Percentiles rank a stretch among this genome's conserved stretches.
These are phyloP conservation scores for Heterotilapia buettikoferi DNA, from an alignment of 2,113 vertebrate genomes.

Conservation along the genomic window DNA sequence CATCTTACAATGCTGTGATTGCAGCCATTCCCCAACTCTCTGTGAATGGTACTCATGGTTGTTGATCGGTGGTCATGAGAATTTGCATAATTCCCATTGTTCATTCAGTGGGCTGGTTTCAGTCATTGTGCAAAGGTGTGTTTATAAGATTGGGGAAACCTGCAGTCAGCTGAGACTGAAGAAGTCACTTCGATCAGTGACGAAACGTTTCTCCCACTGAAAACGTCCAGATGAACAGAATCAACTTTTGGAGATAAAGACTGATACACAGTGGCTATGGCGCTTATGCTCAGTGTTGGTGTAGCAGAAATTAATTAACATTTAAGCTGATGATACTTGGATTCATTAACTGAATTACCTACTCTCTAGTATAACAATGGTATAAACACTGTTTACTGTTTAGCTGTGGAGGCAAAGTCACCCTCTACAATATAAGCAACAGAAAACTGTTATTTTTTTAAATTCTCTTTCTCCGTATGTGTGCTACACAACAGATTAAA, in stretches of 20 bases:
- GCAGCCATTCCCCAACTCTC: too few species aligned
- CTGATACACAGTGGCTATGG: too few species aligned
- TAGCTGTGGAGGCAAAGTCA: not conserved
- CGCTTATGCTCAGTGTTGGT: not conserved
- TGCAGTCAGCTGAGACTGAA: not conserved
- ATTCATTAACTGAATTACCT: not conserved
- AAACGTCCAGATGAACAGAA: not conserved
- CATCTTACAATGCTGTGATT: too few species aligned
- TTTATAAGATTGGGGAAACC: not conserved
- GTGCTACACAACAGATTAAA: not conserved
- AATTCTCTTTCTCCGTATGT: not conserved
- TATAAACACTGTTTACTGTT: not conserved
- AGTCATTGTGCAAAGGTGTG: not conserved
- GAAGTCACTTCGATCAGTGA: accelerated
- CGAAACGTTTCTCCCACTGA: not conserved
- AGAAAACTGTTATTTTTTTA: not conserved
- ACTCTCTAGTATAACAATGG: not conserved
- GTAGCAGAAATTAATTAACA: not conserved
- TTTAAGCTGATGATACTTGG: not conserved
- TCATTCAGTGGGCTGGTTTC: not conserved
- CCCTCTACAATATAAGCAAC: not conserved
- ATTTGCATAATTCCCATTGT: not conserved
- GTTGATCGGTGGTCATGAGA: too few species aligned
- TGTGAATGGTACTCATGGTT: too few species aligned
- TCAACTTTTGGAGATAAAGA: not conserved